A percentile compares a stretch with the other conserved stretches of the same genome.
Conservation (phyloP, 2,797 vertebrate species). For the Eptatretus atami region DNA sequence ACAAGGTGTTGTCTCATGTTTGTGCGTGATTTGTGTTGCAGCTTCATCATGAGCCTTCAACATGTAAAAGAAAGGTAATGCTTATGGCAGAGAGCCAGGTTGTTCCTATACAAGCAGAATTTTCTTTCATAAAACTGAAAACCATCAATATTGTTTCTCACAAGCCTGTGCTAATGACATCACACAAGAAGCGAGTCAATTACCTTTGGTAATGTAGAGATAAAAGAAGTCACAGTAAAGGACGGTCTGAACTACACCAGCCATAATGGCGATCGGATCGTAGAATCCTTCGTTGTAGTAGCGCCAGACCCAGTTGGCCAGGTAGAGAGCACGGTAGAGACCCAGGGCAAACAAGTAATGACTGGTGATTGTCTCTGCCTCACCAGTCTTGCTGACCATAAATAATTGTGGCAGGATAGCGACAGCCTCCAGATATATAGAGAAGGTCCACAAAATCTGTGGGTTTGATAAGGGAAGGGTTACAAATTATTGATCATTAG, state of each 20-base stretch:
- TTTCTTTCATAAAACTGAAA: too few relatives aligned
- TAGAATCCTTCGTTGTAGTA: slow-evolving; percentile 91
- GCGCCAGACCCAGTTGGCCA: slow-evolving; percentile 96
- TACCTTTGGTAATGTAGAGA: slow-evolving; percentile 92
- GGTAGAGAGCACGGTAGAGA: slow-evolving; percentile 70
- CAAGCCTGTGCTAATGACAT: too few relatives aligned
- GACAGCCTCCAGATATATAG: slow-evolving; percentile 79
- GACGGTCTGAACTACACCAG: slow-evolving; percentile 80
- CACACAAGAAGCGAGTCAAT: slow-evolving; percentile 6
- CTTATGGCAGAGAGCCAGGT: too few relatives aligned
- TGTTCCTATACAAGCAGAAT: too few relatives aligned
- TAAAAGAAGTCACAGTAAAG: slow-evolving; percentile 98
- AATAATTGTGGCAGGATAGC: slow-evolving; percentile 83
- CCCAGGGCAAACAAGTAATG: slow-evolving; percentile 91
- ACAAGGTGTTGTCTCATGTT: too few relatives aligned
- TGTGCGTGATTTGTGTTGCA: too few relatives aligned
- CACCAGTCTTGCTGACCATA: slow-evolving; percentile 93
- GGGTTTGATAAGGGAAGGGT: slow-evolving; percentile 6
- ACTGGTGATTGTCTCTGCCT: slow-evolving; percentile 90
- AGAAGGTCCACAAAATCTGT: slow-evolving; percentile 89
- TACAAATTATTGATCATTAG: too few relatives aligned
- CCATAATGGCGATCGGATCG: slow-evolving; percentile 82
- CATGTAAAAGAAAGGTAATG: too few relatives aligned
- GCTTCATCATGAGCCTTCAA: too few relatives aligned
- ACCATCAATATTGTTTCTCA: too few relatives aligned